Conservation (phyloP, 2,888 invertebrate genomes). For the Tromatobia lineatoria region DNA sequence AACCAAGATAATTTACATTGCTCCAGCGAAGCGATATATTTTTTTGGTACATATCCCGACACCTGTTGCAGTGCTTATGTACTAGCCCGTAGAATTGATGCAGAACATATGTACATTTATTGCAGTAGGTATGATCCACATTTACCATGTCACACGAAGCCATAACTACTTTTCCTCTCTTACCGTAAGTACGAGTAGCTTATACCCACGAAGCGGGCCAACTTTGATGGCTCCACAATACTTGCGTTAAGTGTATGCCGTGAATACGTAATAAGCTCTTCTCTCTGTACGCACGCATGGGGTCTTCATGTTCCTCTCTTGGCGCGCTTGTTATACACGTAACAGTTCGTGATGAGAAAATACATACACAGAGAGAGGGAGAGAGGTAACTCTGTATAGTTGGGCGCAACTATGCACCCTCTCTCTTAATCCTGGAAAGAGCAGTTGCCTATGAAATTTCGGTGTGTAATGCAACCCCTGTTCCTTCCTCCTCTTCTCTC, state of each 20-base stretch:
- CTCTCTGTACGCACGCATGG: constrained; percentile 53
- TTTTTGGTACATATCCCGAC: constrained; percentile 54
- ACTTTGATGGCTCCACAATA: constrained; percentile 61
- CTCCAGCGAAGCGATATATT: not conserved
- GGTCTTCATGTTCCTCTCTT: not conserved
- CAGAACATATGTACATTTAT: constrained; percentile 16
- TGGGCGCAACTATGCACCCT: constrained; percentile 12
- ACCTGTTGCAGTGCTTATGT: constrained; percentile 65
- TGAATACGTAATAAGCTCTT: constrained; percentile 68
- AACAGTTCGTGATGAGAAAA: constrained; percentile 69
- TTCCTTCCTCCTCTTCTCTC: constrained; percentile 31
- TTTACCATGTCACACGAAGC: not conserved
- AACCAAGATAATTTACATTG: constrained; percentile 2
- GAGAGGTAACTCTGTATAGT: not conserved
- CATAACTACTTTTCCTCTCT: constrained; percentile 26
- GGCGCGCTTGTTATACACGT: constrained; percentile 63
- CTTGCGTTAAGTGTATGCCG: constrained; percentile 53
- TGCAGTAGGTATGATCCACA: not conserved
- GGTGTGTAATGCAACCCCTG: constrained; percentile 47
- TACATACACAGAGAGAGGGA: constrained; percentile 20
- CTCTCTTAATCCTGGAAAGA: constrained; percentile 22
- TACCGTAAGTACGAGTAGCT: constrained; percentile 17
- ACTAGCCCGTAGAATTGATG: constrained; percentile 46
- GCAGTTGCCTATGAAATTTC: constrained; percentile 64
- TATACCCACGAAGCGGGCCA: constrained; percentile 57